Evolutionary conservation across 2,113 vertebrate species (phyloP).

Genomic region (Boulengeromyrus knoepffleri): DNA sequence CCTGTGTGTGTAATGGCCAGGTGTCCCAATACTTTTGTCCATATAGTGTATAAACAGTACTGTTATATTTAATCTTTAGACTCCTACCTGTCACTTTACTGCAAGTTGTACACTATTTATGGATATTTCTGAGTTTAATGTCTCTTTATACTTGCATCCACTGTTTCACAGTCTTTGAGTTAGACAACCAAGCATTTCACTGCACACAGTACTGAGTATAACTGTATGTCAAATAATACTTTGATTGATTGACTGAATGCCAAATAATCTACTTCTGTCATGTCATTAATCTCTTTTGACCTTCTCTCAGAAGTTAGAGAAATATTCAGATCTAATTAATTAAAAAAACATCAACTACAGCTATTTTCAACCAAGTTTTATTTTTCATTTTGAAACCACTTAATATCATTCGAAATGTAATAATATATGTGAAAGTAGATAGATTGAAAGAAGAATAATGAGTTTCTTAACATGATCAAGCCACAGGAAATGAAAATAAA

Average conservation of each 20-base stretch:
- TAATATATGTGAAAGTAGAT: not conserved
- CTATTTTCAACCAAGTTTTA: not conserved
- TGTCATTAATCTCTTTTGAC: not conserved
- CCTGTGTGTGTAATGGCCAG: not conserved
- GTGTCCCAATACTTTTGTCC: not conserved
- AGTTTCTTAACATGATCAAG: not conserved
- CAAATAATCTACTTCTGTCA: not conserved
- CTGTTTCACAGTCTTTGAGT: not conserved
- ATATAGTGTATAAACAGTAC: not conserved
- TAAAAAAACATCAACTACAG: not conserved
- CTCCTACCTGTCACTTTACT: not conserved
- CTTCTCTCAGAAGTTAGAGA: not conserved
- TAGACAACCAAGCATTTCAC: not conserved
- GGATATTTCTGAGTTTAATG: not conserved
- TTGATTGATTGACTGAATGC: not conserved
- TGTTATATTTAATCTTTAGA: not conserved
- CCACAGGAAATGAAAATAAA: not conserved
- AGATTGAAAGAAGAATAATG: not conserved
- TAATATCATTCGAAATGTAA: not conserved
- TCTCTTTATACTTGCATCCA: not conserved
- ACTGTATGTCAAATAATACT: not conserved
- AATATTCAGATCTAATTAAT: not conserved
- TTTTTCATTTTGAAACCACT: not conserved
- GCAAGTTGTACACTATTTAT: not conserved
- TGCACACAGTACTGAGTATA: not conserved